Evolutionary conservation across 53 echinoderm and acorn worm genomes (phyloP).

Genomic region (Mesocentrotus franciscanus): DNA sequence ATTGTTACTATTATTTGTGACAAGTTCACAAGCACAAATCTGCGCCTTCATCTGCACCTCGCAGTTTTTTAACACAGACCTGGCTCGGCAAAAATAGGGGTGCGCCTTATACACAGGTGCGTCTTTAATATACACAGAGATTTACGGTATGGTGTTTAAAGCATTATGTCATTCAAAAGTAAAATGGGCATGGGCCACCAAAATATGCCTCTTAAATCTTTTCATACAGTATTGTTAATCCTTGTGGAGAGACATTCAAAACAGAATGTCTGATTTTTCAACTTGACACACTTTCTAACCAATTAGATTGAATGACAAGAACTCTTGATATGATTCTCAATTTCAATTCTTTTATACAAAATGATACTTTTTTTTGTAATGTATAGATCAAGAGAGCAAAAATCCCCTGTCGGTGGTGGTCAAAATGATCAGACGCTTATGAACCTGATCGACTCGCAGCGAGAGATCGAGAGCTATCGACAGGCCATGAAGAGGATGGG

Average conservation of each 20-base stretch:
- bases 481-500: conserved; percentile 96
- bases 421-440: conserved; percentile 74
- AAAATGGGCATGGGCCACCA: too few species aligned
- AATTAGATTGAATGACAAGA: neutral
- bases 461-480: conserved; percentile 90
- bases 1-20: too few species aligned
- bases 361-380: neutral
- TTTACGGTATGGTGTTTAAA: too few species aligned
- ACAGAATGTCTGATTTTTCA: neutral
- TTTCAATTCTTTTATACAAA: neutral
- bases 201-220: too few species aligned
- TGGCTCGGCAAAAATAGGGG: too few species aligned
- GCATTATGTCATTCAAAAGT: too few species aligned
- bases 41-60: too few species aligned
- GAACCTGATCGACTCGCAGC: conserved; percentile 87
- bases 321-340: neutral
- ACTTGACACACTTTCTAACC: neutral
- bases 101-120: too few species aligned
- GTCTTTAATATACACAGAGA: too few species aligned
- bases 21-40: too few species aligned
- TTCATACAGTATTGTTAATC: neutral
- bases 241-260: neutral
- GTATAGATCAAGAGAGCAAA: neutral
- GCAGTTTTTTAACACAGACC: too few species aligned
- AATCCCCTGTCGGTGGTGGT: conserved; percentile 17